Base-by-base conservation (phyloP, 2,888 invertebrate species). In the Willowsia nigromaculata region DNA sequence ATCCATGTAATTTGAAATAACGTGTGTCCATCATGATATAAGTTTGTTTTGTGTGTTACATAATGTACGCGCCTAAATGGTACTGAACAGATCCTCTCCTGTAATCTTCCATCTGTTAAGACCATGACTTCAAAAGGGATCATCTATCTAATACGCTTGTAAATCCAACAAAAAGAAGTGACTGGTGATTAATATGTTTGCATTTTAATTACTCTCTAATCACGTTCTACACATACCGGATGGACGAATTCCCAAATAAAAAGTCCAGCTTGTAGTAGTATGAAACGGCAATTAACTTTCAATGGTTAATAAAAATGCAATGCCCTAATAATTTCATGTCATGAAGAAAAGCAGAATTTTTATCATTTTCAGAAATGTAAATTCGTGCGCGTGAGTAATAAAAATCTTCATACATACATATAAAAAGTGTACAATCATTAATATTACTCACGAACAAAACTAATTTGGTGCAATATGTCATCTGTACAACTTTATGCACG, bases 151-250 rank as follows among this genome's bases (percentile, higher is more conserved):
- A 33, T 18, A 37, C 5, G 74, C 53, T 18, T 81, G 62, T 43
- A 62, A 56, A 62, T 62, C 62, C 47, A 82, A 59, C 50, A 76
- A 40, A 88, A 65, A 50, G 43, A 65, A 88, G 47, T 78, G 83
- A 87, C 88, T 71, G 76, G 90, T 90, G 91, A 92, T 92, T 92
- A 92, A 92, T 92, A 86, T 91, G 92, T 92, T 89, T 90, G 91
- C 90, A 92, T 91, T 85, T 91, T 91, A 91, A 92, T 92, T 91
- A 91, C 76, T 71, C 80, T 50, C 90, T 91, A 91, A 92, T 92
- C 83, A 68, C 84, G 37, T 76, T 82, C 37, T 30, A 71, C 30
- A 40, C 18, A 50, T 71, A 81, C 82, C 68, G 87, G 87, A 87
- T 87, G 87, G 71, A 87, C 27, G n/a, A n/a, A 47, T 74, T 74